These are phyloP conservation scores for Elymnias hypermnestra DNA, from an alignment of 1,140 invertebrate species.

Conservation along the genomic window DNA sequence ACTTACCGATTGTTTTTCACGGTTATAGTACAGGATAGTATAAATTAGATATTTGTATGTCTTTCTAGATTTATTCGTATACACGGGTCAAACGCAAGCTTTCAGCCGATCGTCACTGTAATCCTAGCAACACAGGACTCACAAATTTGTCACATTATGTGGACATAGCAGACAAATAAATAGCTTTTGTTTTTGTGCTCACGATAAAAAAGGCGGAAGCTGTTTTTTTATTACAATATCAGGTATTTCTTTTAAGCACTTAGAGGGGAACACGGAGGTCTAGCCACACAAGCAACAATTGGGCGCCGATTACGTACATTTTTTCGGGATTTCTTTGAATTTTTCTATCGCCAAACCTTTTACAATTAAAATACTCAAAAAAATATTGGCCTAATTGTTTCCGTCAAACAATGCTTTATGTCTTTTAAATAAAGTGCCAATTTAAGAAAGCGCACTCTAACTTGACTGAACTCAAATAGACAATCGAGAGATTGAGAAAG, in stretches of 20 bases:
- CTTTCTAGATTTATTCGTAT: neutral
- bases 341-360: conserved; percentile 35
- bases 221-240: conserved; percentile 11
- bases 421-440: neutral
- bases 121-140: conserved; percentile 2
- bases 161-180: conserved; percentile 18
- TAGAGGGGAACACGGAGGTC: conserved; percentile 23
- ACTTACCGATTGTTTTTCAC: no score
- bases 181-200: conserved; percentile 17
- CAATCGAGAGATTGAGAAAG: no score
- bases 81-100: conserved; percentile 1
- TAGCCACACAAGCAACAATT: conserved; percentile 44
- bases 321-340: conserved; percentile 12
- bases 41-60: neutral
- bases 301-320: conserved; percentile 30
- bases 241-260: conserved; percentile 27
- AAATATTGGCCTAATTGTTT: no score
- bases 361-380: neutral
- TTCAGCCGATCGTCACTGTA: conserved; percentile 1
- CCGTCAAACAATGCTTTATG: no score
- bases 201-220: conserved; percentile 18
- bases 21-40: no score
- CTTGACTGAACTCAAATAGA: no score
- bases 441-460: no score
- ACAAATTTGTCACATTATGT: neutral